Percentiles rank a stretch among this genome's conserved stretches.
Conservation (phyloP, 2,888 invertebrate species). For the Cephus pygmeus region DNA sequence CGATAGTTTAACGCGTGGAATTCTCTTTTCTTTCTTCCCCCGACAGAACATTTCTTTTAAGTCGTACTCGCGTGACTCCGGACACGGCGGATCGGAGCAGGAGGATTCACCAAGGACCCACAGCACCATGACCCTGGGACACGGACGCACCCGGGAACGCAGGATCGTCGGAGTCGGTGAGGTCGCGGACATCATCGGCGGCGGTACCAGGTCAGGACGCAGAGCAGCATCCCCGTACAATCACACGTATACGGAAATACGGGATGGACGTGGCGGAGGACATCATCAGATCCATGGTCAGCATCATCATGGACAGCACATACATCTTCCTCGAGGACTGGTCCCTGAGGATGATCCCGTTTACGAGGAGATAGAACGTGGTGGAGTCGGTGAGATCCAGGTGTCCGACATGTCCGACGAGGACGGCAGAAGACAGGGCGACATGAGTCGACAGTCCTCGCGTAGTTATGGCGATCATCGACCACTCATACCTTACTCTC, state of each 20-base stretch:
- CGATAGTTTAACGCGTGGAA: background rate
- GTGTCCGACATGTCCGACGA: slow-evolving; percentile 85
- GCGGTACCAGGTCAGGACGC: slow-evolving; percentile 62
- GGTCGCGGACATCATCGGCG: slow-evolving; percentile 67
- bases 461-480: slow-evolving; percentile 84
- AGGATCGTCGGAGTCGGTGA: slow-evolving; percentile 36
- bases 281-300: slow-evolving; percentile 64
- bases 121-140: slow-evolving; percentile 66
- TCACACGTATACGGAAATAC: slow-evolving; percentile 84
- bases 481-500: slow-evolving; percentile 83
- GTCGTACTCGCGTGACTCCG: slow-evolving; percentile 75
- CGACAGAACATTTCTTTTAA: slow-evolving; percentile 89
- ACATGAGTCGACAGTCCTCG: slow-evolving; percentile 77
- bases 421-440: slow-evolving; percentile 79
- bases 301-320: slow-evolving; percentile 70
- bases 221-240: slow-evolving; percentile 72
- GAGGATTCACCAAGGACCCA: slow-evolving; percentile 75
- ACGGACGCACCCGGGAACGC: slow-evolving; percentile 41
- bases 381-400: slow-evolving; percentile 71
- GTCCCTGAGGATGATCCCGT: slow-evolving; percentile 76
- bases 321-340: slow-evolving; percentile 63
- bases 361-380: slow-evolving; percentile 83
- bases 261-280: slow-evolving; percentile 66
- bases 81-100: slow-evolving; percentile 75
- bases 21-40: slow-evolving; percentile 34